Evolutionary conservation across 2,113 vertebrate species (phyloP), one percentile per base, ranked within the genome.

Genomic region (Cranoglanis bouderius): DNA sequence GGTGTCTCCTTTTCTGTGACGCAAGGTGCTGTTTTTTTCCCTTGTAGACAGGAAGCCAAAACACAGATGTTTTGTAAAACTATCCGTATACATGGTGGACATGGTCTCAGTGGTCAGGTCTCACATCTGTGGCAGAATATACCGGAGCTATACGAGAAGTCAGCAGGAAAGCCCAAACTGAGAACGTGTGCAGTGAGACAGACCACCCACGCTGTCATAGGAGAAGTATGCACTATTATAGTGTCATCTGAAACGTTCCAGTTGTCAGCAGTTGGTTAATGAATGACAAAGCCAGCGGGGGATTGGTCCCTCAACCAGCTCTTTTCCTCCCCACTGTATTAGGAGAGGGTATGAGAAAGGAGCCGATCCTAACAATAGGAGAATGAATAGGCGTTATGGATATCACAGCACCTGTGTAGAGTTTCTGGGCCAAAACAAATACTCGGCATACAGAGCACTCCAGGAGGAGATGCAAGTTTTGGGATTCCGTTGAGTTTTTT

Each of bases 181-280:
- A 12, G 85, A 26, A 12, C 18, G 53, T 61, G 72, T 59, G 3
- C 6, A 8, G 13, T 1, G 19, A 53, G 61, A 19, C 65, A 74
- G 35, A 9, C 53, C 82, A 85, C 70, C 87, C 86, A 70, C 63
- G 40, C 80, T 1, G 70, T 61, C n/a, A 78, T 38, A 21, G 40
- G 82, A 85, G 87, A 88, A 29, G 24, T 51, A 29, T 24, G 14
- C 77, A 26, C 18, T 16, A 59, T 24, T 16, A 18, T 46, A 5
- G 61, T 12, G 43, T 26, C 55, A 65, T 49, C 14, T 67, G 57
- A 88, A 85, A 85, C 46, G 51, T 77, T 65, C 38, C 55, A 7
- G 40, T 14, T 67, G 26, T 83, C 65, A 87, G 63, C 87, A 77
- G 67, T 35, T 77, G 16, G 82, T 85, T 85, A 88, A 88, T 40